Conservation (phyloP, 2,888 invertebrate species). For the Spilarctia lutea region DNA sequence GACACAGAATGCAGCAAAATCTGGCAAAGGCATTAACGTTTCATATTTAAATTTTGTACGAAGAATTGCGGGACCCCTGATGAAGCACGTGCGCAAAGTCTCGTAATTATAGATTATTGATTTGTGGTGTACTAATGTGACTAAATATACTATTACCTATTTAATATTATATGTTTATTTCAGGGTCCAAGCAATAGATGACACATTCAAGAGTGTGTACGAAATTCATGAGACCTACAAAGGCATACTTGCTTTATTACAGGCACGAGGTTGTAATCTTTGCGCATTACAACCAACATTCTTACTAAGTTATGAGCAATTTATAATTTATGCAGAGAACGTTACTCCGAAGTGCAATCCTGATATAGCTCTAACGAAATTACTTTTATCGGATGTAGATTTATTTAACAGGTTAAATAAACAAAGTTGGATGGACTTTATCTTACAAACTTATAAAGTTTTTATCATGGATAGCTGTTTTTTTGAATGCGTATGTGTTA, state of each 20-base stretch:
- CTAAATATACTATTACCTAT: neutral
- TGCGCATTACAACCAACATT: conserved; percentile 72
- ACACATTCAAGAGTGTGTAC: conserved; percentile 68
- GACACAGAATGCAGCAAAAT: conserved; percentile 63
- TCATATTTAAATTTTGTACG: conserved; percentile 76
- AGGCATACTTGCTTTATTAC: conserved; percentile 72
- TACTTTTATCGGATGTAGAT: conserved; percentile 61
- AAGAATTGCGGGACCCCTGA: conserved; percentile 78
- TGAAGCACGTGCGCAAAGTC: conserved; percentile 75
- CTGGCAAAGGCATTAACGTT: conserved; percentile 73
- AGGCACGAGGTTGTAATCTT: conserved; percentile 72
- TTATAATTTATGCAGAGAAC: conserved; percentile 67
- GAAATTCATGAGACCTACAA: conserved; percentile 77
- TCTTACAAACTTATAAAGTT: conserved; percentile 87
- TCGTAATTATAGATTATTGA: conserved; percentile 60
- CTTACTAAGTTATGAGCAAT: conserved; percentile 77
- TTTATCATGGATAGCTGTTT: conserved; percentile 83
- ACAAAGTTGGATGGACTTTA: conserved; percentile 88
- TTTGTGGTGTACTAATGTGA: neutral
- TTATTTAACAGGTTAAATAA: conserved; percentile 75
- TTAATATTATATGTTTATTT: conserved; percentile 34
- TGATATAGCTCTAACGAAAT: conserved; percentile 66
- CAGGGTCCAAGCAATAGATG: conserved; percentile 67
- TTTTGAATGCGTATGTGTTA: conserved; percentile 78
- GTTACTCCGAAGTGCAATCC: conserved; percentile 68